Evolutionary conservation across 2,113 vertebrate genomes (phyloP).

Genomic region (Hoplias malabaricus): DNA sequence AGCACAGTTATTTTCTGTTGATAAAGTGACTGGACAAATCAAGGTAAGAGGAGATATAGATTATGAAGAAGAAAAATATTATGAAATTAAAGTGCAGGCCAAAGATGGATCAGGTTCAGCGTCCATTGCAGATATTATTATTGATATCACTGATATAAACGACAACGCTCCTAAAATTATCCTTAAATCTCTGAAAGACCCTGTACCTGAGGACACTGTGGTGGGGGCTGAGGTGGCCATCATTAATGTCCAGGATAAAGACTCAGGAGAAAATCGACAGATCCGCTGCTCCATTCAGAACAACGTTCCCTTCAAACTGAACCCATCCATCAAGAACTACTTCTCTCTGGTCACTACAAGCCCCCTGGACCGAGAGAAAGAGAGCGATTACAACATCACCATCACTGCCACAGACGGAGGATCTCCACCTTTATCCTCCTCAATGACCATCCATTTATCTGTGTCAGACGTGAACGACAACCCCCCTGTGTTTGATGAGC

Average conservation of each 20-base stretch:
- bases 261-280: slow-evolving; percentile 62
- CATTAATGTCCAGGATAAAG: slow-evolving; percentile 68
- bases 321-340: slow-evolving; percentile 66
- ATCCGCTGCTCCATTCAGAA: slow-evolving; percentile 59
- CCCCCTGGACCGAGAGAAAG: slow-evolving; percentile 54
- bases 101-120: slow-evolving; percentile 61
- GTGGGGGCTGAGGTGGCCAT: slow-evolving; percentile 67
- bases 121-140: slow-evolving; percentile 58
- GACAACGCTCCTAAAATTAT: slow-evolving; percentile 70
- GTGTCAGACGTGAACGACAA: slow-evolving; percentile 75
- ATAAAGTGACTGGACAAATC: slow-evolving; percentile 64
- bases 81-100: slow-evolving; percentile 69
- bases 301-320: slow-evolving; percentile 64
- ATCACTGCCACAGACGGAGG: slow-evolving; percentile 65
- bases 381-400: slow-evolving; percentile 59
- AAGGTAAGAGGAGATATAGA: slow-evolving; percentile 60
- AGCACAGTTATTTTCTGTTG: slow-evolving; percentile 19
- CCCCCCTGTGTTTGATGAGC: slow-evolving; percentile 63
- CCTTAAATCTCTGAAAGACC: slow-evolving; percentile 61
- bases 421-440: slow-evolving; percentile 59
- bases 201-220: slow-evolving; percentile 58
- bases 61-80: slow-evolving; percentile 58
- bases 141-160: slow-evolving; percentile 69
- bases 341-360: slow-evolving; percentile 58
- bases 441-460: slow-evolving; percentile 58